phyloP scores from a whole-genome alignment of 2,888 invertebrate genomes.

The Campopleginae sp. region DNA sequence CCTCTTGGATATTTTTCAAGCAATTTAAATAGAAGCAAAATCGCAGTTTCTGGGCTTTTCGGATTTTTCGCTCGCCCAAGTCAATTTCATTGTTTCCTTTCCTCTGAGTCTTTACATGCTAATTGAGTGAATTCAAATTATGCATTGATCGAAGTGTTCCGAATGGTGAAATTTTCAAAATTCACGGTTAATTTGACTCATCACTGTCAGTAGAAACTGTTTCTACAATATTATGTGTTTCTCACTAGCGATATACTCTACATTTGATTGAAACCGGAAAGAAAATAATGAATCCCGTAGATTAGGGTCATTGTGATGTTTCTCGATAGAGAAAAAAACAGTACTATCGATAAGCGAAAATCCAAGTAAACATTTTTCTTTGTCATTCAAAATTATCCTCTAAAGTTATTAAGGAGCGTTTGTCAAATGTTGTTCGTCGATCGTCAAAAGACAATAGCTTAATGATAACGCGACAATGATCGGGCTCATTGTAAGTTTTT shows the following conservation, averaged over 20 bases:
- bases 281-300: conserved; percentile 24
- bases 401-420: conserved; percentile 51
- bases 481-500: conserved; percentile 24
- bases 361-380: conserved; percentile 44
- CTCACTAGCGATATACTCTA: conserved; percentile 26
- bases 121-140: conserved; percentile 43
- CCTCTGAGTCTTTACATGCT: conserved; percentile 1
- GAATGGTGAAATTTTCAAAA: conserved; percentile 51
- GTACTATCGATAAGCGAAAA: conserved; percentile 59
- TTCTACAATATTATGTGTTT: conserved; percentile 22
- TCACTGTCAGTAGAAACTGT: conserved; percentile 33
- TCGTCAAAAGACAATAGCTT: conserved; percentile 56
- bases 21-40: neutral
- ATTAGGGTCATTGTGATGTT: conserved; percentile 3
- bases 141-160: conserved; percentile 42
- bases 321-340: conserved; percentile 19
- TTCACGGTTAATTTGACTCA: conserved; percentile 29
- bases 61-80: neutral
- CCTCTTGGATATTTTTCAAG: neutral
- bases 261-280: conserved; percentile 35
- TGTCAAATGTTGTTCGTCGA: conserved; percentile 18
- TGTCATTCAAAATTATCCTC: conserved; percentile 49
- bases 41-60: neutral
- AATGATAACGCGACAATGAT: conserved; percentile 13
- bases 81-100: conserved; percentile 23